Percentiles rank a stretch among this genome's conserved stretches.
phyloP scores from a whole-genome alignment of 2,888 invertebrate species.

The Netelia inedita region DNA sequence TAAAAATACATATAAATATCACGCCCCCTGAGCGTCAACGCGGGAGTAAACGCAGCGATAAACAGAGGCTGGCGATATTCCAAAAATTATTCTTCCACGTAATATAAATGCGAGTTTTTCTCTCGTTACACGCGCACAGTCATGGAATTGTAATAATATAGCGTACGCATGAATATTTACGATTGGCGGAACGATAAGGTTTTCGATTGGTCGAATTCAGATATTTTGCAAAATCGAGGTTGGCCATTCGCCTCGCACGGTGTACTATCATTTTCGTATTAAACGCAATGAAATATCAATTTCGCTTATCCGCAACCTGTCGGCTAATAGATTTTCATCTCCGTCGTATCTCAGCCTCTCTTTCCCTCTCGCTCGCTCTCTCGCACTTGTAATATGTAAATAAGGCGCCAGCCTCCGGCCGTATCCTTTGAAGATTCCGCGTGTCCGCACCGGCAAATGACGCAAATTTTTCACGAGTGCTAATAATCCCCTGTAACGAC shows the following conservation, averaged over 20 bases:
- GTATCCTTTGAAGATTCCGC: conserved; percentile 59
- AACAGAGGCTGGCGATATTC: conserved; percentile 55
- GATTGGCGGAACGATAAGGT: background rate
- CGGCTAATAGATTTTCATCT: conserved; percentile 49
- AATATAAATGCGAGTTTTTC: background rate
- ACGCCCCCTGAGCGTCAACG: conserved; percentile 48
- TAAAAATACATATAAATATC: conserved; percentile 24
- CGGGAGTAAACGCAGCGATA: conserved; percentile 38
- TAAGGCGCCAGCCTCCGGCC: conserved; percentile 10
- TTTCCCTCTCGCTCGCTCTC: background rate
- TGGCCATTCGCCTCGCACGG: background rate
- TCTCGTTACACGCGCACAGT: background rate
- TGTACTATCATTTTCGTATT: conserved; percentile 35
- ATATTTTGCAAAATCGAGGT: background rate
- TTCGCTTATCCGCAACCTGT: conserved; percentile 39
- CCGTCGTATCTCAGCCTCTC: conserved; percentile 5
- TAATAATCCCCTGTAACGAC: conserved; percentile 55
- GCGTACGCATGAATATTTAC: background rate
- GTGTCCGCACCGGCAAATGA: conserved; percentile 52
- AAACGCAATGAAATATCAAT: conserved; percentile 61
- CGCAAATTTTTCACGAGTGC: conserved; percentile 38
- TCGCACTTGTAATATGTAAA: conserved; percentile 51
- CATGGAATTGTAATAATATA: background rate
- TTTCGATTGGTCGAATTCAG: background rate
- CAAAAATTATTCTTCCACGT: conserved; percentile 56